Evolutionary conservation across 1,140 invertebrate genomes (phyloP).

Genomic region (Pseudomyrmex concolor): DNA sequence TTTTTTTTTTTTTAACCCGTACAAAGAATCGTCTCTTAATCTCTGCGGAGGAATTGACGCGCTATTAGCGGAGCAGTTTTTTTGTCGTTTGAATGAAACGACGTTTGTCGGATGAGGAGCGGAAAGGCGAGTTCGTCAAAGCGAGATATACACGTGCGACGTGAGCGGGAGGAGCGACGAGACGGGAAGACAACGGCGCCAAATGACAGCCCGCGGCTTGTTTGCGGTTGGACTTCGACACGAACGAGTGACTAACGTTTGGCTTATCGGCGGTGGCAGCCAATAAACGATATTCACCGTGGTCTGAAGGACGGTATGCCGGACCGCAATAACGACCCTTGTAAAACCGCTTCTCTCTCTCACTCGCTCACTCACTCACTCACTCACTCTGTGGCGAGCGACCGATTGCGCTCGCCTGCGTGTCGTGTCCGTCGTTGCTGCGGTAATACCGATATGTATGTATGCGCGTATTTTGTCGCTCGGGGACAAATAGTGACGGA

Average conservation of each 20-base stretch:
- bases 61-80: constrained; percentile 16
- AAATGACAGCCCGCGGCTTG: constrained; percentile 59
- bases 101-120: background rate
- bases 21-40: background rate
- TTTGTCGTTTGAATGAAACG: background rate
- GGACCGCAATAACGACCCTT: constrained; percentile 48
- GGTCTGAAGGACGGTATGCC: constrained; percentile 24
- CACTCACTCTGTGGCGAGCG: too few species aligned
- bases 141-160: background rate
- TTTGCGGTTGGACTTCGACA: constrained; percentile 42
- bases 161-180: background rate
- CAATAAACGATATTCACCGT: constrained; percentile 65
- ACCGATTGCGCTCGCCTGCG: background rate
- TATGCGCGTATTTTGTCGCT: constrained; percentile 36
- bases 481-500: constrained; percentile 30
- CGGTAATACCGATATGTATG: constrained; percentile 44
- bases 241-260: constrained; percentile 46
- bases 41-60: background rate
- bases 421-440: background rate
- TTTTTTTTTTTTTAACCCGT: too few species aligned
- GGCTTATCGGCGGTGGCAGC: constrained; percentile 46
- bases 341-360: constrained; percentile 11
- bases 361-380: too few species aligned
- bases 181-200: constrained; percentile 32
- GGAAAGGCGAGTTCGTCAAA: constrained; percentile 33